phyloP scores from a whole-genome alignment of 2,888 invertebrate genomes.

The Adelognathus sp. region DNA sequence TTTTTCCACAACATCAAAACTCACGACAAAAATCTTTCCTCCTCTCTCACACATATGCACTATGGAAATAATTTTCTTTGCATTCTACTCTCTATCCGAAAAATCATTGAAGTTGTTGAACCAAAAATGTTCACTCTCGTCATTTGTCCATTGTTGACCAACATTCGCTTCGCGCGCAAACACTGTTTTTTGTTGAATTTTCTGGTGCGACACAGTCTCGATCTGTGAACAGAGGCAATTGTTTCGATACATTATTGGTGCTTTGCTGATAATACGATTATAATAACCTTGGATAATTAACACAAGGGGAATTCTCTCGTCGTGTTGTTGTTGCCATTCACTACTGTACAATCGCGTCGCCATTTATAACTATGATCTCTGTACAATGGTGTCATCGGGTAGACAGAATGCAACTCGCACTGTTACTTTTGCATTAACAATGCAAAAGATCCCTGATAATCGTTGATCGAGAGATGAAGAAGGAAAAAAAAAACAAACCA shows the following conservation, averaged over 20 bases:
- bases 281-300: not conserved
- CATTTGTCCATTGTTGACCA: not conserved
- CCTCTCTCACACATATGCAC: not conserved
- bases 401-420: too few species aligned
- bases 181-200: not conserved
- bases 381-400: not conserved
- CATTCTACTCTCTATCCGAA: not conserved
- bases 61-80: not conserved
- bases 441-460: not conserved
- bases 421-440: not conserved
- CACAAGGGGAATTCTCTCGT: not conserved
- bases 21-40: slow-evolving; percentile 1
- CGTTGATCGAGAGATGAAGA: slow-evolving; percentile 49
- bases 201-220: not conserved
- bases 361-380: not conserved
- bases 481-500: slow-evolving; percentile 61
- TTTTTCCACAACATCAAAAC: not conserved
- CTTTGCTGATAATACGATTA: not conserved
- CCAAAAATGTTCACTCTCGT: too few species aligned
- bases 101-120: too few species aligned
- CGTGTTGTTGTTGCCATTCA: not conserved
- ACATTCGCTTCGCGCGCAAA: not conserved
- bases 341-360: not conserved
- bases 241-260: not conserved
- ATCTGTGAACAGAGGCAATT: too few species aligned